Evolutionary conservation across 2,113 vertebrate genomes (phyloP), one percentile per base, ranked within the genome.

Genomic region (Neomonachus schauinslandi): DNA sequence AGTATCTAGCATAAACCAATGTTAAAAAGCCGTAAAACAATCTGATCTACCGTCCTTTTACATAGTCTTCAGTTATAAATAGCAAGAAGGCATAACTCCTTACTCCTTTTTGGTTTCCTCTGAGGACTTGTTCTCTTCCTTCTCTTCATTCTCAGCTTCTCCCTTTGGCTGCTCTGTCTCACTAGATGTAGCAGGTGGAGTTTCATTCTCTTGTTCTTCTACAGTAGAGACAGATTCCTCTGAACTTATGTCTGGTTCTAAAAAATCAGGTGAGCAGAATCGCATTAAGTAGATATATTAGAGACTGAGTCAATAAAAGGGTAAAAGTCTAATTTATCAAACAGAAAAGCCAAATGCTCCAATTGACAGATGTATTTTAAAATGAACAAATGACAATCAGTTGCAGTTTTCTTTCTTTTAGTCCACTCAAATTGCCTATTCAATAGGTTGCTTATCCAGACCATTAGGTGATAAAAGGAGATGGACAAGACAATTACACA

Each of bases 101-200:
- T 99, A 99, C 99, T 99, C 99, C 98, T 99, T 99, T 98, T 99
- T 99, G 97, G 98, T 98, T 63, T 99, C 98, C 80, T 99, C 99
- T 21, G 99, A 98, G 67, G 98, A 53, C 86, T 99, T 99, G 14
- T 99, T 99, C 91, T 99, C 99, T 12, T 86, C 99, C 28, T 99
- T 99, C 80, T 96, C 98, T 91, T 98, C 99, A 13, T 63, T 98
- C 80, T 99, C 99, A 15, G 98, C 97, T 31, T 98, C 98, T 31
- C 88, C 97, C 79, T 98, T 99, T 5, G 98, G 98, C 4, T 98
- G 99, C 94, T 99, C 99, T 4, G 98, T 96, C 92, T 99, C 99
- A 49, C 92, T 94, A 2, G 99, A 96, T 13, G 99, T 98, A 3
- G 99, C 98, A 9, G 99, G 98, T 31, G 99, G 97, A 0, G 99